Evolutionary conservation across 1,140 invertebrate genomes (phyloP), one percentile per base, ranked within the genome.

Genomic region (Trichonephila inaurata): DNA sequence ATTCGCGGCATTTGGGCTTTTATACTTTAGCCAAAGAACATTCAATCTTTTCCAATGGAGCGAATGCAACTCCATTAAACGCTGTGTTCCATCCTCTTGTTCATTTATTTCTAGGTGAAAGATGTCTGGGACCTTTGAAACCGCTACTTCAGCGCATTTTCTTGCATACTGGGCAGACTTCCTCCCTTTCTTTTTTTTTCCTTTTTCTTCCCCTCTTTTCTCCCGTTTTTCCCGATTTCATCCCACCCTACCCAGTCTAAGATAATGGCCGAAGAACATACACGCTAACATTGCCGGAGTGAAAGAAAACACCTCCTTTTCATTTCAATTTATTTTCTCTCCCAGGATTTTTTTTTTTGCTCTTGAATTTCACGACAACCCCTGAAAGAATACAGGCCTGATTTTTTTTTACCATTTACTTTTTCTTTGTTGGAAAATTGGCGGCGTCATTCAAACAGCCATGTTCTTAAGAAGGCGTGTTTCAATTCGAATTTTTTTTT

Each of bases 71-170:
- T 72, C 87, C 64, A 89, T 89, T 89, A 89, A 66, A 51, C 8
- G 62, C 21, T 62, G 60, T 62, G 60, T 33, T 87, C 85, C 24
- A 64, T 62, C 64, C 87, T 0, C 40, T 24, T 10, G 19, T 89
- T 89, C 87, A 89, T 89, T 89, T 89, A 89, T 89, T 89, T 89
- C 21, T n/a, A 72, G 87, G 64, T 89, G 87, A 89, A 89, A 89
- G 87, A 89, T 89, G 64, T 61, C 64, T 4, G 33, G 21, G 72
- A 77, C 28, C 21, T 51, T 19, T 24, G 66, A n/a, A 89, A 44
- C 64, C 69, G 87, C 87, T 40, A 28, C 33, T 69, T 89, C 87
- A 58, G 87, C 87, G 87, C 87, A 89, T 72, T 89, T 89, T 89
- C 87, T 72, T 89, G 87, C 87, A 89, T 89, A 89, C 60, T 24